These are phyloP conservation scores for Drosophila siamana DNA, from an alignment of 2,888 invertebrate genomes.

Conservation along the genomic window DNA sequence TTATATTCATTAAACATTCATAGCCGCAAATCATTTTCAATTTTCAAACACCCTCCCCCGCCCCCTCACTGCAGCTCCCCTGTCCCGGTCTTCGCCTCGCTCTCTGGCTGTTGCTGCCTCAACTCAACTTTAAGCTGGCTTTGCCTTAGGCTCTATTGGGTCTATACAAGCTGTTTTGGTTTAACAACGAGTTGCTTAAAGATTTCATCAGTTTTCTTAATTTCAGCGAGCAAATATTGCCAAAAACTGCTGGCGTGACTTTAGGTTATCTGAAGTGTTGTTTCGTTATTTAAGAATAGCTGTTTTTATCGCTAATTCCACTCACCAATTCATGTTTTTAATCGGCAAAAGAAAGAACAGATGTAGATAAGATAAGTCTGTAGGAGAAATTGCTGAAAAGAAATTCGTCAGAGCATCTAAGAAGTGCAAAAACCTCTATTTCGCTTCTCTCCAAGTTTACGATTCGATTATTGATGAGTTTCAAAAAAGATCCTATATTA, in stretches of 20 bases:
- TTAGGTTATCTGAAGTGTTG: not conserved
- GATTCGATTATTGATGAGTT: no score
- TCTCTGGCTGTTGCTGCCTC: not conserved
- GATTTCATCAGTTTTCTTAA: not conserved
- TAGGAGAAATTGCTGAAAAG: no score
- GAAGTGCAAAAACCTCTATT: no score
- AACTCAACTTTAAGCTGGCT: not conserved
- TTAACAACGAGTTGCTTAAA: not conserved
- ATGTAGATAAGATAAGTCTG: not conserved
- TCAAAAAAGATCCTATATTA: no score
- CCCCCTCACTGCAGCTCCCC: not conserved
- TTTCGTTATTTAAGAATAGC: not conserved
- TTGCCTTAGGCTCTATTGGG: not conserved
- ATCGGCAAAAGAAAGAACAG: not conserved
- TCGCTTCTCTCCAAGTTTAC: no score
- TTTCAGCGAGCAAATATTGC: not conserved
- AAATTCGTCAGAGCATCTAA: no score
- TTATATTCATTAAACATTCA: constrained; percentile 76
- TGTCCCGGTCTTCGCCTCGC: not conserved
- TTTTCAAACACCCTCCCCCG: constrained; percentile 17
- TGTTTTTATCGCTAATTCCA: not conserved
- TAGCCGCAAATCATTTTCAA: constrained; percentile 66
- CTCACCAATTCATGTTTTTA: not conserved
- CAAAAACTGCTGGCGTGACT: not conserved
- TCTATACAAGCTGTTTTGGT: not conserved